These are phyloP conservation scores for Apis laboriosa DNA, from an alignment of 1,140 invertebrate species.

Conservation along the genomic window DNA sequence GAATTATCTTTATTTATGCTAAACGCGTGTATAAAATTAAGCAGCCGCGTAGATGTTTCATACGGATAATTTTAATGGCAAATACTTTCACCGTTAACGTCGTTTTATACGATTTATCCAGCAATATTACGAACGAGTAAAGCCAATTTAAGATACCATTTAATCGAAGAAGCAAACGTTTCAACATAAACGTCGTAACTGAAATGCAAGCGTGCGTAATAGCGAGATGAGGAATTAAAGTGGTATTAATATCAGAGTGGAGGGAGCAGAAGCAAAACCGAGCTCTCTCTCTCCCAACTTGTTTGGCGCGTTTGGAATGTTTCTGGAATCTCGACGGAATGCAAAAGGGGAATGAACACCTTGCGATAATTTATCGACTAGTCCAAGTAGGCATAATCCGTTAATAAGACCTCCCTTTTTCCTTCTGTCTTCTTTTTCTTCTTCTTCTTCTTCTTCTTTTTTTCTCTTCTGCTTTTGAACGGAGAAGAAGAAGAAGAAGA, in stretches of 20 bases:
- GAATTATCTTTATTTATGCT: slow-evolving; percentile 8
- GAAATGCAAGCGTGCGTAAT: neutral
- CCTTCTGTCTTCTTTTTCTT: slow-evolving; percentile 36
- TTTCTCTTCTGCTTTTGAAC: slow-evolving; percentile 32
- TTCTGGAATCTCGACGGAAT: slow-evolving; percentile 54
- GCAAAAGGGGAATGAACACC: slow-evolving; percentile 50
- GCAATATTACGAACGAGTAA: slow-evolving; percentile 12
- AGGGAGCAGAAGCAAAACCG: slow-evolving; percentile 3
- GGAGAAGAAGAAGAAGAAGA: neutral
- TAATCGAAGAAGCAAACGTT: slow-evolving; percentile 13
- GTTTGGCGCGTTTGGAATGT: slow-evolving; percentile 34
- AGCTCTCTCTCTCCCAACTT: neutral
- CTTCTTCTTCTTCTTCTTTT: slow-evolving; percentile 34
- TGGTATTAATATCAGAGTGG: neutral
- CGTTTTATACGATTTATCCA: slow-evolving; percentile 1
- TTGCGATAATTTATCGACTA: slow-evolving; percentile 68
- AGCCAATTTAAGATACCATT: slow-evolving; percentile 23
- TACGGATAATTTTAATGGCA: slow-evolving; percentile 10
- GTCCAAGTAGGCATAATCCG: slow-evolving; percentile 65
- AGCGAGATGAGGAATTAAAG: slow-evolving; percentile 25
- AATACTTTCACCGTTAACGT: slow-evolving; percentile 2
- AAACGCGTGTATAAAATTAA: neutral
- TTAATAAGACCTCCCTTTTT: slow-evolving; percentile 65
- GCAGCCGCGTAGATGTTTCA: neutral
- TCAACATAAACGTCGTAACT: slow-evolving; percentile 2